A percentile compares a stretch with the other conserved stretches of the same genome.
Conservation (phyloP, 2,113 vertebrate species). For the Bos javanicus region DNA sequence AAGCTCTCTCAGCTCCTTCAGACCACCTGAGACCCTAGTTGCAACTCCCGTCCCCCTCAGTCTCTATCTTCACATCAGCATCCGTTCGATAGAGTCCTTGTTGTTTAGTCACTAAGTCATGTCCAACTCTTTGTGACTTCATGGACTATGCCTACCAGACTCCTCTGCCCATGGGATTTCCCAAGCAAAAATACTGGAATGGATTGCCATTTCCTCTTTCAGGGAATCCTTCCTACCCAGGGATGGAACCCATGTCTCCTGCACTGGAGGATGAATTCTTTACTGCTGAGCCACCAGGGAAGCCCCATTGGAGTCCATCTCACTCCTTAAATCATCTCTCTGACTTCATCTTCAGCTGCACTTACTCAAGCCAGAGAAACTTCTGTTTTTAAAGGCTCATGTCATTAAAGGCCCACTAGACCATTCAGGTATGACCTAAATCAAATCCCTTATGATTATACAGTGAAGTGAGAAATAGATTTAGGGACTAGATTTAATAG, state of each 20-base stretch:
- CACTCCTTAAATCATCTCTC: too few relatives aligned
- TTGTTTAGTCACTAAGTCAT: not conserved
- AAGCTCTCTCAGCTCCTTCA: too few relatives aligned
- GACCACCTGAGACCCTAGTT: not conserved
- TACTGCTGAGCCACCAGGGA: not conserved
- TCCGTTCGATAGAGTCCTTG: not conserved
- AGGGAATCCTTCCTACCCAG: not conserved
- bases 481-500: not conserved
- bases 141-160: not conserved
- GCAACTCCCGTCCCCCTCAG: not conserved
- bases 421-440: not conserved
- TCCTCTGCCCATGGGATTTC: not conserved
- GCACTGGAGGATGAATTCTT: not conserved
- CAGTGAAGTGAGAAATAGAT: not conserved
- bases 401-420: not conserved
- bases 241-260: not conserved
- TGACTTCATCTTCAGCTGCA: not conserved
- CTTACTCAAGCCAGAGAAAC: not conserved
- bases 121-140: not conserved
- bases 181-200: not conserved
- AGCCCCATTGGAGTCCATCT: not conserved
- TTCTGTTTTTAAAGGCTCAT: not conserved
- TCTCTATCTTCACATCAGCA: not conserved
- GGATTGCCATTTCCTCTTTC: not conserved
- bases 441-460: not conserved